A percentile compares a stretch with the other conserved stretches of the same genome.
Evolutionary conservation across 2,888 invertebrate species (phyloP).

Genomic region (Anaspis maculata): DNA sequence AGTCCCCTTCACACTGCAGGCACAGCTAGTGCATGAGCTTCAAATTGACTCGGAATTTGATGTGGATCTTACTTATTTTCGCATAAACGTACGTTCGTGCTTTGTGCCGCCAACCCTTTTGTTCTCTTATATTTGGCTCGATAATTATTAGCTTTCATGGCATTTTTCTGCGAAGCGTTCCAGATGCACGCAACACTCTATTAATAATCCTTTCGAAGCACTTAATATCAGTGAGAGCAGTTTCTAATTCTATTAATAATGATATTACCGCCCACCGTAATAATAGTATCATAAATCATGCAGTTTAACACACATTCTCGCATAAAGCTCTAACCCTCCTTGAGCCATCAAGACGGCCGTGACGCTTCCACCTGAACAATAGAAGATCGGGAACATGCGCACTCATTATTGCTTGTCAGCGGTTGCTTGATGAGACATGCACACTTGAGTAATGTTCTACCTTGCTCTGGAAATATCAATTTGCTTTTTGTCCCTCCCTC

Average conservation of each 20-base stretch:
- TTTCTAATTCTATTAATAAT: conserved; percentile 19
- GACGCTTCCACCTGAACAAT: conserved; percentile 25
- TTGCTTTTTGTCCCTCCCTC: no score
- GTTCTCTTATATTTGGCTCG: no score
- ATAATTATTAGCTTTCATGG: no score
- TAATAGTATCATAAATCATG: conserved; percentile 24
- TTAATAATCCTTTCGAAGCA: conserved; percentile 10
- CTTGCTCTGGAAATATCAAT: conserved; percentile 17
- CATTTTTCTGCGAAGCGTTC: no score
- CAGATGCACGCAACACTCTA: no score
- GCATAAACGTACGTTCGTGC: no score
- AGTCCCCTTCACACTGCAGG: no score
- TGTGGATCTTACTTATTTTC: no score
- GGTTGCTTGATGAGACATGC: conserved; percentile 22
- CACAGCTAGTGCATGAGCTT: no score
- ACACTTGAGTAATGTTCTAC: conserved; percentile 19
- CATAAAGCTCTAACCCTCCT: conserved; percentile 24
- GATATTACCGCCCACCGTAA: conserved; percentile 18
- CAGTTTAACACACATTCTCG: conserved; percentile 23
- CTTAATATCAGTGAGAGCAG: conserved; percentile 8
- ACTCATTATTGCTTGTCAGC: conserved; percentile 24
- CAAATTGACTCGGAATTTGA: no score
- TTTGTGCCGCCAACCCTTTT: no score
- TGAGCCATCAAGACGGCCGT: conserved; percentile 22
- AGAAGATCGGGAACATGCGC: conserved; percentile 21